Conservation (phyloP, 1,140 invertebrate species). For the Penaeus vannamei region DNA sequence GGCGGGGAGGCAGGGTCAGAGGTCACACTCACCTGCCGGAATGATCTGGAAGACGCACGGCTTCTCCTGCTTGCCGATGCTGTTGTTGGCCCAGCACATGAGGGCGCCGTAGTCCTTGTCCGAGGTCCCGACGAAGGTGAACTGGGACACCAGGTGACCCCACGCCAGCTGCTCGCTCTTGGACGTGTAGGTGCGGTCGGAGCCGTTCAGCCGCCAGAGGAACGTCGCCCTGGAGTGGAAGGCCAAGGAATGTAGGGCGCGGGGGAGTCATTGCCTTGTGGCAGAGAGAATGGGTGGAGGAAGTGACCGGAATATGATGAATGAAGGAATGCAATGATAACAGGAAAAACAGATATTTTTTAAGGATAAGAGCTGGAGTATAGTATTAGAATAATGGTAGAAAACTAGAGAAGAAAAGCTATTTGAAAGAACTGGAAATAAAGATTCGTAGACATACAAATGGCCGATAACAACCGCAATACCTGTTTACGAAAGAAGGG, state of each 20-base stretch:
- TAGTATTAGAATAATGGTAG: too few species aligned
- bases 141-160: conserved; percentile 43
- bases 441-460: too few species aligned
- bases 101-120: conserved; percentile 82
- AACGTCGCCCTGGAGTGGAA: conserved; percentile 45
- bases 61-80: conserved; percentile 80
- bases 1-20: background rate
- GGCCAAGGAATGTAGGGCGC: too few species aligned
- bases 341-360: too few species aligned
- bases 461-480: too few species aligned
- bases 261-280: too few species aligned
- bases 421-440: too few species aligned
- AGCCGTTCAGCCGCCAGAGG: conserved; percentile 56
- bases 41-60: conserved; percentile 90
- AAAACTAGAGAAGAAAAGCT: too few species aligned
- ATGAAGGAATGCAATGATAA: too few species aligned
- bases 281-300: background rate
- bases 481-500: too few species aligned
- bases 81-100: conserved; percentile 86
- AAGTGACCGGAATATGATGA: too few species aligned
- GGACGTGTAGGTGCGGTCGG: conserved; percentile 42
- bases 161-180: conserved; percentile 38
- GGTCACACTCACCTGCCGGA: conserved; percentile 72
- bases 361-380: too few species aligned
- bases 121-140: conserved; percentile 57